A percentile compares a stretch with the other conserved stretches of the same genome.
Conservation (phyloP, 2,888 invertebrate genomes). For the Drosophila formosana region DNA sequence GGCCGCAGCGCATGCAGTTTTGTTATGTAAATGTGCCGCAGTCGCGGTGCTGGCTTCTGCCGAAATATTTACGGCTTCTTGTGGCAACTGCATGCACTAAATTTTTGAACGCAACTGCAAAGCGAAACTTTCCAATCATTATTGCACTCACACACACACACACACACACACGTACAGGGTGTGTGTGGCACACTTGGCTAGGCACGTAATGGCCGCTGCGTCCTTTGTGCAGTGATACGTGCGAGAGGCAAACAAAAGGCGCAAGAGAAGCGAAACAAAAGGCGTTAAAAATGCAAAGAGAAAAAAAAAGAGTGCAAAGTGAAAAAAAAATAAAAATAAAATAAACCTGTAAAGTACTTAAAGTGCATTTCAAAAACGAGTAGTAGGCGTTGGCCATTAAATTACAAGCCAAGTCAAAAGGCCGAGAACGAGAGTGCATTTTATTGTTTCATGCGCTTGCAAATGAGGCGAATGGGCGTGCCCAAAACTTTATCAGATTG, state of each 20-base stretch:
- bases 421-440: slow-evolving; percentile 16
- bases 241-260: slow-evolving; percentile 61
- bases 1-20: slow-evolving; percentile 75
- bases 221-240: slow-evolving; percentile 79
- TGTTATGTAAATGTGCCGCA: slow-evolving; percentile 77
- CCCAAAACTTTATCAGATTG: slow-evolving; percentile 64
- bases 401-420: slow-evolving; percentile 31
- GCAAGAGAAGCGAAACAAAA: slow-evolving; percentile 63
- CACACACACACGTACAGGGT: slow-evolving; percentile 6
- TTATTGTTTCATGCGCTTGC: slow-evolving; percentile 48
- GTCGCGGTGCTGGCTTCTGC: slow-evolving; percentile 39
- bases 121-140: slow-evolving; percentile 78
- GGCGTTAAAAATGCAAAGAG: slow-evolving; percentile 53
- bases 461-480: slow-evolving; percentile 25
- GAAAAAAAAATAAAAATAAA: slow-evolving; percentile 17
- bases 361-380: slow-evolving; percentile 25
- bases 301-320: slow-evolving; percentile 27
- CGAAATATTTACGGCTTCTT: slow-evolving; percentile 75
- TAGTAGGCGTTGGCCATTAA: slow-evolving; percentile 40
- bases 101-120: slow-evolving; percentile 67
- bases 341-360: slow-evolving; percentile 48
- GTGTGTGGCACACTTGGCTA: slow-evolving; percentile 61
- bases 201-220: slow-evolving; percentile 73
- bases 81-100: slow-evolving; percentile 63
- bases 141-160: slow-evolving; percentile 52